These are phyloP conservation scores for Lanius collurio DNA, from an alignment of 2,113 vertebrate genomes.

Conservation along the genomic window DNA sequence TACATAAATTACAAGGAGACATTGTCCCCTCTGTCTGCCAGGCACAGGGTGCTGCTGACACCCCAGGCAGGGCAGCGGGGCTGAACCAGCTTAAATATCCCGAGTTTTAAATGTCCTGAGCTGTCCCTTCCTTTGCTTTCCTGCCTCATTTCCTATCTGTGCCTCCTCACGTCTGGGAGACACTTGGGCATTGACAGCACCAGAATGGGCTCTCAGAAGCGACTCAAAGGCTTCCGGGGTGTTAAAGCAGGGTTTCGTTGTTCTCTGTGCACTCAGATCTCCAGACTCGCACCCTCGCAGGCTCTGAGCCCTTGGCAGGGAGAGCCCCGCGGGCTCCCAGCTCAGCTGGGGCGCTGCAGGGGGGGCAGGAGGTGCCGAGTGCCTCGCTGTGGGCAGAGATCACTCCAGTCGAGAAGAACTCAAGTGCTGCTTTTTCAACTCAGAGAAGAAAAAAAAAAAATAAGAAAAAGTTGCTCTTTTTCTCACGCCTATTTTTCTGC, in stretches of 20 bases:
- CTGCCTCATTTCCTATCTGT: not conserved
- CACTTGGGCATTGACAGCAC: rapidly evolving
- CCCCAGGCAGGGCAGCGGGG: not conserved
- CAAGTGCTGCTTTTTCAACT: not conserved
- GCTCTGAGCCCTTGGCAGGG: not conserved
- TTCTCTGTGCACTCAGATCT: not conserved
- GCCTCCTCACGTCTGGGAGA: rapidly evolving
- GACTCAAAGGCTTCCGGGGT: not conserved
- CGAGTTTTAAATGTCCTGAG: not conserved
- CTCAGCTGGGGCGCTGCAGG: not conserved
- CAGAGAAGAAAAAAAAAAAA: not conserved
- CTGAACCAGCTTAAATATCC: not conserved
- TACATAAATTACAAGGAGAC: not conserved
- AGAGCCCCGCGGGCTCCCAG: not conserved
- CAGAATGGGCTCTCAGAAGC: rapidly evolving
- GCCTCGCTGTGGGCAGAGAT: not conserved
- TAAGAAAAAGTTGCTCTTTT: not conserved
- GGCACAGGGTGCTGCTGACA: not conserved
- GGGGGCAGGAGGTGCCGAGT: not conserved
- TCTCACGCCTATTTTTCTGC: not conserved
- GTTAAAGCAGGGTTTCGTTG: rapidly evolving
- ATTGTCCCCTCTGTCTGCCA: not conserved
- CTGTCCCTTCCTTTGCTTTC: not conserved
- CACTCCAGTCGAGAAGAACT: rapidly evolving
- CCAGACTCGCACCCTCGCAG: rapidly evolving